Evolutionary conservation across 2,113 vertebrate species (phyloP).

Genomic region (Martes martes): DNA sequence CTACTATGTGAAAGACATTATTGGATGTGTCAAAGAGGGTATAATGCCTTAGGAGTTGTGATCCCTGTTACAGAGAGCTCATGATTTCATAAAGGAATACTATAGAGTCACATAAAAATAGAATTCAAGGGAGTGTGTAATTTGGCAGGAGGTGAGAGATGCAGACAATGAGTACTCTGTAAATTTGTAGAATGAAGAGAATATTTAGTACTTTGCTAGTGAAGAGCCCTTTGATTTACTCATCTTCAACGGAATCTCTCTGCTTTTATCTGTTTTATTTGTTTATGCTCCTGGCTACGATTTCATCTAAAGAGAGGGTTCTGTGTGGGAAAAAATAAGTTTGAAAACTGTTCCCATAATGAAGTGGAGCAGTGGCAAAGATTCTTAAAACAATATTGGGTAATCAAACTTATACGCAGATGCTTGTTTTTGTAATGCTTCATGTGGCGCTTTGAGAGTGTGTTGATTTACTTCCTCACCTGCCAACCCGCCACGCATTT

Average conservation of each 20-base stretch:
- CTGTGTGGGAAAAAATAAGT: background rate
- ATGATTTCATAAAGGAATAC: background rate
- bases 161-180: background rate
- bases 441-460: background rate
- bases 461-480: conserved; percentile 35
- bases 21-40: background rate
- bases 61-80: background rate
- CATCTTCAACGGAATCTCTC: conserved; percentile 38
- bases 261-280: conserved; percentile 58
- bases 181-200: conserved; percentile 38
- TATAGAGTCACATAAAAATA: background rate
- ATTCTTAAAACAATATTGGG: conserved; percentile 11
- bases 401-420: background rate
- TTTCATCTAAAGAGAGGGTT: conserved; percentile 36
- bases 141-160: conserved; percentile 8
- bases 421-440: conserved; percentile 31
- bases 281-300: conserved; percentile 65
- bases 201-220: background rate
- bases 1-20: background rate
- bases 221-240: conserved; percentile 54
- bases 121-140: background rate
- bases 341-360: conserved; percentile 23
- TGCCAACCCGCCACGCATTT: background rate
- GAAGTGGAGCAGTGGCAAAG: background rate
- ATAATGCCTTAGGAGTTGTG: background rate